Percentiles rank a stretch among this genome's conserved stretches.
Conservation (phyloP, 2,113 vertebrate genomes). For the Brachyhypopomus gauderio region DNA sequence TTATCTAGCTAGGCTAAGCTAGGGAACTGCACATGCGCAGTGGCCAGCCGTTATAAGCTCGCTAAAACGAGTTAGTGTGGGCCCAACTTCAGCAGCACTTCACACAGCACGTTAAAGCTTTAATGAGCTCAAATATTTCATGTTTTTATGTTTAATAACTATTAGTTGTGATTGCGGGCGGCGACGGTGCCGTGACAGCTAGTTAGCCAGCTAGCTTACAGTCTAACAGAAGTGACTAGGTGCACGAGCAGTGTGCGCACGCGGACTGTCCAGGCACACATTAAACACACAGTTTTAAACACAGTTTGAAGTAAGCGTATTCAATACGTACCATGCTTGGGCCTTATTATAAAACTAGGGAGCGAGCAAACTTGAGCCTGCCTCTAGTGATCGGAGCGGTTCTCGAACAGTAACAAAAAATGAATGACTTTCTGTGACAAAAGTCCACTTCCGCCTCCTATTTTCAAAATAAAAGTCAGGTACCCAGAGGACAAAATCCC, state of each 20-base stretch:
- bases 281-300: not conserved
- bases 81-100: not conserved
- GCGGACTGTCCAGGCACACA: not conserved
- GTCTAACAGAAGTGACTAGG: not conserved
- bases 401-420: constrained; percentile 16
- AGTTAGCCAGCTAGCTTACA: not conserved
- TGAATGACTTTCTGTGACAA: constrained; percentile 23
- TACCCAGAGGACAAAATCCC: constrained; percentile 23
- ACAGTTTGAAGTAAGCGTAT: not conserved
- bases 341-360: not conserved
- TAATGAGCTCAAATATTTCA: too few species aligned
- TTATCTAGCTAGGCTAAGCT: not conserved
- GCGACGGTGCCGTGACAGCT: not conserved
- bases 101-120: too few species aligned
- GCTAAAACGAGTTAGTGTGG: not conserved
- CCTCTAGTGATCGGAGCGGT: not conserved
- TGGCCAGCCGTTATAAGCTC: too few species aligned
- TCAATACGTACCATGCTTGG: constrained; percentile 41
- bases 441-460: constrained; percentile 4
- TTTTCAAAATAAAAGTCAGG: constrained; percentile 63
- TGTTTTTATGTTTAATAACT: too few species aligned
- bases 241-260: not conserved
- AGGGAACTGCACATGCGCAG: too few species aligned
- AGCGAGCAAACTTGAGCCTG: not conserved
- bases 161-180: too few species aligned